Base-by-base conservation (phyloP, 2,113 vertebrate genomes). In the Cyanoliseus patagonus region DNA sequence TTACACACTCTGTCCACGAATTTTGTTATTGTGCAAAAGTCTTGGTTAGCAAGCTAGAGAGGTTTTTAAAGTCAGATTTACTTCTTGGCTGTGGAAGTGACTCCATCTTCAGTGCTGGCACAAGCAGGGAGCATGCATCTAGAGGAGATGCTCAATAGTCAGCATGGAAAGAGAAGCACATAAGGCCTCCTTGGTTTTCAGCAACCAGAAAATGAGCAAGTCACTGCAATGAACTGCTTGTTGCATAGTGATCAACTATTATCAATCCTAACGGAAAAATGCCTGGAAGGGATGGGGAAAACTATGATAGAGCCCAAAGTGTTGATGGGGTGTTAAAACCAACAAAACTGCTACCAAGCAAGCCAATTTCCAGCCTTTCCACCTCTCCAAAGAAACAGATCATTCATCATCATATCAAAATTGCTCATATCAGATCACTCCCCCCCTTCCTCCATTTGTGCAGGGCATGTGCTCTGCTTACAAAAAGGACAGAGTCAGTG, bases 191-290 rank as follows among this genome's bases (percentile, higher is more conserved):
- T 33, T 9, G 14, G n/a, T 79, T 88, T 69, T 35, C 84, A 25
- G 55, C 55, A 57, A 39, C 27, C 20, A 53, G 83, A 66, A 83
- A 77, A 85, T 16, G 8, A 91, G 79, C 35, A 86, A 81, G 95
- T 90, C 72, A 39, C 46, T 55, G 59, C 73, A 39, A 80, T 15
- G 61, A 86, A 79, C 74, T 35, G 67, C 37, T 44, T 42, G 31
- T 42, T 59, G 74, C 66, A 53, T 4, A 83, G 68, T 13, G 90
- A 33, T 61, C 2, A 2, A 52, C 81, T 72, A 39, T 79, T 76
- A 37, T 92, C 49, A 94, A 87, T 94, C 77, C 95, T 83, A 62
- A 86, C n/a, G 70, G 88, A 94, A 96, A 87, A 82, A 90, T 6
- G 17, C 86, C 76, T 77, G 79, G 63, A 51, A 84, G 81, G 6